A percentile compares a stretch with the other conserved stretches of the same genome.
phyloP scores from a whole-genome alignment of 2,113 vertebrate species.

The Lamprotornis superbus region DNA sequence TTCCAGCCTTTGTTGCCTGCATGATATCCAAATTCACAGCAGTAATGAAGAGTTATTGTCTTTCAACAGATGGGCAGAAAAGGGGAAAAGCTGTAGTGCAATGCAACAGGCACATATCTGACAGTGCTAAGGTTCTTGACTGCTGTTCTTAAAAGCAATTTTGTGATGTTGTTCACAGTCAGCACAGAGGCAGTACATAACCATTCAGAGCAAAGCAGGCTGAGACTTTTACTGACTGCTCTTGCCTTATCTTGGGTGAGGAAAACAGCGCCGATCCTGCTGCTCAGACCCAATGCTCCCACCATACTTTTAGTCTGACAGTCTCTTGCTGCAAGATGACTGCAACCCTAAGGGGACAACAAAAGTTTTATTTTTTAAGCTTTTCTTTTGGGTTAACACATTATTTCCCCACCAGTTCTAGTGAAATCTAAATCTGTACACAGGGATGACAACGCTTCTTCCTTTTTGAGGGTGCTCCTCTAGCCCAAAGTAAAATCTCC shows the following conservation, averaged over 20 bases:
- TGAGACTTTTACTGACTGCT: not conserved
- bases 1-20: not conserved
- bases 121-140: not conserved
- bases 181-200: not conserved
- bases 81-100: not conserved
- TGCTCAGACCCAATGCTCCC: fast-evolving
- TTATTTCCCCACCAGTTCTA: not conserved
- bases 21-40: not conserved
- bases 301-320: not conserved
- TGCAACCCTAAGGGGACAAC: not conserved
- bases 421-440: not conserved
- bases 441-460: fast-evolving
- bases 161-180: not conserved
- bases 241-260: not conserved
- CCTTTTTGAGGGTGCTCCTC: not conserved
- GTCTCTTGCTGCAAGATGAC: not conserved
- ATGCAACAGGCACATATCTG: not conserved
- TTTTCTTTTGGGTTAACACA: not conserved
- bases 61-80: not conserved
- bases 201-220: not conserved
- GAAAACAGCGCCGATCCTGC: fast-evolving
- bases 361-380: not conserved
- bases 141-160: not conserved
- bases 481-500: not conserved
- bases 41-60: not conserved